Conservation (phyloP, 2,113 vertebrate species). For the Leucopsar rothschildi region DNA sequence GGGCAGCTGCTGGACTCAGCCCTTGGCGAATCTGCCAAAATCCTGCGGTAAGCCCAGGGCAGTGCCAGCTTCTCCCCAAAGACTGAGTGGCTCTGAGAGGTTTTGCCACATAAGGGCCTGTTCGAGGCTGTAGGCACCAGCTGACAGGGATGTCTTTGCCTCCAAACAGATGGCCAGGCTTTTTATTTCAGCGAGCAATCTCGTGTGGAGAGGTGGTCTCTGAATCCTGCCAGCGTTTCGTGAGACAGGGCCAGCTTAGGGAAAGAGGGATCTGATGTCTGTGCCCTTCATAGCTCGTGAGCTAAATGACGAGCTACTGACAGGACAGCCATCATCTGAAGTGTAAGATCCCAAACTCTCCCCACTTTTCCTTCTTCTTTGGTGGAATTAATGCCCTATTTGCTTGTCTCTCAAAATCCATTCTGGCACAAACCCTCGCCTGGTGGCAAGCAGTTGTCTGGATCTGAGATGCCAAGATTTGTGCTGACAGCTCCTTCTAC, state of each 20-base stretch:
- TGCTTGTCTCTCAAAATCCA: constrained; percentile 72
- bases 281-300: constrained; percentile 67
- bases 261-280: constrained; percentile 71
- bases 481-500: constrained; percentile 76
- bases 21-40: constrained; percentile 36
- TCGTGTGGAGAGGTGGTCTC: constrained; percentile 11
- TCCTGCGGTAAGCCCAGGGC: not conserved
- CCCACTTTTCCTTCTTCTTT: constrained; percentile 65
- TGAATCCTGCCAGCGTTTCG: constrained; percentile 65
- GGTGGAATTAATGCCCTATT: constrained; percentile 66
- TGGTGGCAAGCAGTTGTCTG: constrained; percentile 74
- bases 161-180: constrained; percentile 80
- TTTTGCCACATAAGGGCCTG: constrained; percentile 78
- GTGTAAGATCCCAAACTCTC: constrained; percentile 60
- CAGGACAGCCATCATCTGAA: constrained; percentile 55
- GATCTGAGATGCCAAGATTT: constrained; percentile 71
- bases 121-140: constrained; percentile 60
- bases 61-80: constrained; percentile 50
- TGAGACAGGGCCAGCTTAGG: constrained; percentile 67
- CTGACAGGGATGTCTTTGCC: constrained; percentile 74
- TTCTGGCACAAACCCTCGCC: constrained; percentile 71
- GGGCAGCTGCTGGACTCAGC: constrained; percentile 51
- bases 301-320: constrained; percentile 73
- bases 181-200: constrained; percentile 74
- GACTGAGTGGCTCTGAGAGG: constrained; percentile 39